Conservation (phyloP, 2,888 invertebrate genomes). For the Cataglyphis livida region DNA sequence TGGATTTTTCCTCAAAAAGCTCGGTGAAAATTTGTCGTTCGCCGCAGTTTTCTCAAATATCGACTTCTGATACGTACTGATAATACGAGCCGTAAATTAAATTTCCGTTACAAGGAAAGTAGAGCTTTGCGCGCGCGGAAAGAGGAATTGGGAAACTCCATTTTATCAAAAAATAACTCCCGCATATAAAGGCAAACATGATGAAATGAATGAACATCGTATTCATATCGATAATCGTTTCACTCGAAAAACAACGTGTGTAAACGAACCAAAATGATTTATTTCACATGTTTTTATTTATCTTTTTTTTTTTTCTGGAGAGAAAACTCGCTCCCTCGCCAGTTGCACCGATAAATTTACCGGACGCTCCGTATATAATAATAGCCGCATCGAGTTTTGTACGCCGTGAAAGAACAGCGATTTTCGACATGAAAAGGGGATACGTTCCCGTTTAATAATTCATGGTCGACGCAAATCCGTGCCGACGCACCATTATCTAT, state of each 20-base stretch:
- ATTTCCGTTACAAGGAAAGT: background rate
- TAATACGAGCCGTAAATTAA: constrained; percentile 16
- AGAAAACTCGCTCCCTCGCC: background rate
- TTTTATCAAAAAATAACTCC: constrained; percentile 6
- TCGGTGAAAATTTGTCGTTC: background rate
- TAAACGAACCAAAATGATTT: background rate
- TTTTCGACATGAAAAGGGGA: constrained; percentile 9
- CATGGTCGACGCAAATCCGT: constrained; percentile 50
- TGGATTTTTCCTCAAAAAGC: constrained; percentile 17
- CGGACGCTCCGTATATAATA: background rate
- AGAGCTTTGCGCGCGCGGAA: background rate
- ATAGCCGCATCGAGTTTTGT: background rate
- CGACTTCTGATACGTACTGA: background rate
- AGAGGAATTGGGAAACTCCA: background rate
- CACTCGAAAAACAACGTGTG: background rate
- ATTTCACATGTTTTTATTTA: background rate
- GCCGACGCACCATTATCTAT: constrained; percentile 56
- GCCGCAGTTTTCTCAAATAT: background rate
- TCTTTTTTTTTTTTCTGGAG: background rate
- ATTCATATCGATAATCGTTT: background rate
- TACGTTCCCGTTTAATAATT: constrained; percentile 45
- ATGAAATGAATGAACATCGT: background rate
- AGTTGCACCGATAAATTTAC: background rate
- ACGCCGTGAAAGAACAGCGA: constrained; percentile 13
- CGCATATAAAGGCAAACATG: background rate